Evolutionary conservation across 2,888 invertebrate species (phyloP).

Genomic region (Stenodera caucasica): DNA sequence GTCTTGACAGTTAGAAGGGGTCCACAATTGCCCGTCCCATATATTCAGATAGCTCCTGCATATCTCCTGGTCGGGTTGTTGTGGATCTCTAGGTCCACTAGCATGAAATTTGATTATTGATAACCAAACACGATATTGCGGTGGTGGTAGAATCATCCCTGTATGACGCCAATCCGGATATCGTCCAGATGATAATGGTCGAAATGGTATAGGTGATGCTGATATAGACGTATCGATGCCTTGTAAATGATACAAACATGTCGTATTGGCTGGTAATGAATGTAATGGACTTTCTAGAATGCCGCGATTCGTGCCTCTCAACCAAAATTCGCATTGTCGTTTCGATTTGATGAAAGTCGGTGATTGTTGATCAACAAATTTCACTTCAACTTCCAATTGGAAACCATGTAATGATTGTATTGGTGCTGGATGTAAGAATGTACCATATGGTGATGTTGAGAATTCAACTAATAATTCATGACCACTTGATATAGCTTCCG

Average conservation of each 20-base stretch:
- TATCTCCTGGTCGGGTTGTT: constrained; percentile 71
- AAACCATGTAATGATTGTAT: constrained; percentile 82
- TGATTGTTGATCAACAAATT: constrained; percentile 81
- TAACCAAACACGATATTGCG: constrained; percentile 81
- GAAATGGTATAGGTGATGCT: constrained; percentile 59
- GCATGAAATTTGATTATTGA: constrained; percentile 82
- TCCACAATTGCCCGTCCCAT: constrained; percentile 82
- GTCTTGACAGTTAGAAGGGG: constrained; percentile 77
- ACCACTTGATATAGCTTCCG: constrained; percentile 83
- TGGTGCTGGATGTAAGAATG: constrained; percentile 80
- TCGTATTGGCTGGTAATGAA: constrained; percentile 84
- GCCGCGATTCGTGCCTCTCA: constrained; percentile 78
- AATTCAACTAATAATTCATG: constrained; percentile 88
- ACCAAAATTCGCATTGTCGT: constrained; percentile 83
- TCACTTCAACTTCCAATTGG: constrained; percentile 82
- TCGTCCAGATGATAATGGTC: constrained; percentile 60
- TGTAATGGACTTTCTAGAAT: constrained; percentile 81
- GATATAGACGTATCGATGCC: constrained; percentile 63
- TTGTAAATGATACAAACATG: constrained; percentile 83
- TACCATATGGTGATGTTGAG: constrained; percentile 86
- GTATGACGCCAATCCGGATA: constrained; percentile 58
- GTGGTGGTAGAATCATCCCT: constrained; percentile 61
- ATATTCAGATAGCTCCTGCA: constrained; percentile 83
- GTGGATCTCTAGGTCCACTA: constrained; percentile 65
- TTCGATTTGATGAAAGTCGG: constrained; percentile 85